Percentiles rank a stretch among this genome's conserved stretches.
These are phyloP conservation scores for Rousettus leschenaultii DNA, from an alignment of 2,113 vertebrate species.

Conservation along the genomic window DNA sequence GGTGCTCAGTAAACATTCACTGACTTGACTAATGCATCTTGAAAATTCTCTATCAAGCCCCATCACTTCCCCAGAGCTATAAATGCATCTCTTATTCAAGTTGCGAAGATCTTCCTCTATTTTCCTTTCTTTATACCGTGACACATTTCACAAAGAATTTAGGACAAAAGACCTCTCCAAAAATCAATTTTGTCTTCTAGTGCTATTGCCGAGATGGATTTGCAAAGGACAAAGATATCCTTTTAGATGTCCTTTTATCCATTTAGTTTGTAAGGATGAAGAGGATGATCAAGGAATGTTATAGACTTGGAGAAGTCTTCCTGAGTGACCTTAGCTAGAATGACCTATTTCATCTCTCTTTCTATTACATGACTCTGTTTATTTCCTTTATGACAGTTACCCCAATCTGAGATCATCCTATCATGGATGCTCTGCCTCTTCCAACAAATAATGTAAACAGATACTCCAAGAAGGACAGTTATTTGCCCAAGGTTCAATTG, in stretches of 20 bases:
- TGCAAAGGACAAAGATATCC: neutral
- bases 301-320: neutral
- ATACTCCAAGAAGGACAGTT: neutral
- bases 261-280: neutral
- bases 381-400: neutral
- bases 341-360: neutral
- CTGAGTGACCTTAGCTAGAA: neutral
- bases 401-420: neutral
- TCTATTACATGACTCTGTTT: neutral
- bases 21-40: neutral
- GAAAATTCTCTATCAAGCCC: neutral
- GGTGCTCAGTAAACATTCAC: neutral
- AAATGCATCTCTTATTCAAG: neutral
- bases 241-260: neutral
- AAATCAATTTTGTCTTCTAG: neutral
- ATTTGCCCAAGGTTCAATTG: neutral
- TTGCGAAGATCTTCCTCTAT: neutral
- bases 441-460: neutral
- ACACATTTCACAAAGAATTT: neutral
- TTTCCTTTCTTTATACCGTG: slow-evolving; percentile 4
- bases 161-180: neutral
- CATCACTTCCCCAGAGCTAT: neutral
- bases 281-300: neutral
- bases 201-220: neutral
- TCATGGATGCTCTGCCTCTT: neutral